Conservation (phyloP, 2,797 vertebrate genomes). For the Astyanax mexicanus region DNA sequence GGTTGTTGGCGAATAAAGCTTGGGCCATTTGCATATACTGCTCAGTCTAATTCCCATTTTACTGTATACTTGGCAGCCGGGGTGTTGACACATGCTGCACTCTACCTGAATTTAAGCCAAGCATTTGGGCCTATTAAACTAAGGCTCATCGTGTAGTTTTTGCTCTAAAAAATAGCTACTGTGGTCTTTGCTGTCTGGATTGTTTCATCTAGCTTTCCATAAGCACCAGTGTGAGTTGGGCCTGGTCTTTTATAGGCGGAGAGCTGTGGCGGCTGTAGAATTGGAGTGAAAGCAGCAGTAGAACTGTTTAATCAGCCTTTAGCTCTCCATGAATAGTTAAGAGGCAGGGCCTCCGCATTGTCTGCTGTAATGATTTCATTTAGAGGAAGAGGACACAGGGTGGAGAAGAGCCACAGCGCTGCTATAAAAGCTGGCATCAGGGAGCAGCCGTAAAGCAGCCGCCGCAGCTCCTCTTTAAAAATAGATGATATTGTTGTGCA, state of each 20-base stretch:
- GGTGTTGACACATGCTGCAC: too few relatives aligned
- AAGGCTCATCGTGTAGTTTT: too few relatives aligned
- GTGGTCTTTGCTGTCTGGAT: neutral
- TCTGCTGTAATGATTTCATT: constrained; percentile 50
- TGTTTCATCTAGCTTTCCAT: neutral
- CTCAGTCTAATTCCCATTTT: too few relatives aligned
- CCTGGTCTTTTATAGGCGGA: constrained; percentile 21
- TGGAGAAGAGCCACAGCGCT: constrained; percentile 44
- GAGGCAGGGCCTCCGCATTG: constrained; percentile 39
- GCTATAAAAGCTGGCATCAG: constrained; percentile 44
- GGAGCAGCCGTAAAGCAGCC: constrained; percentile 44
- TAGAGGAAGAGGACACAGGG: constrained; percentile 43
- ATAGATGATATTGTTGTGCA: constrained; percentile 53
- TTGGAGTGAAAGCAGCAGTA: constrained; percentile 25
- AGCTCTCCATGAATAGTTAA: constrained; percentile 49
- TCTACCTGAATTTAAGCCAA: too few relatives aligned
- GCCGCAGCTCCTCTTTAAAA: constrained; percentile 51
- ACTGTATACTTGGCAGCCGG: too few relatives aligned
- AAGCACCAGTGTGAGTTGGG: constrained; percentile 8
- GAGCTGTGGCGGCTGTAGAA: constrained; percentile 39
- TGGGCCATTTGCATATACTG: too few relatives aligned
- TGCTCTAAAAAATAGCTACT: too few relatives aligned
- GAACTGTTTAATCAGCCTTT: constrained; percentile 46
- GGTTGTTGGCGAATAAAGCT: too few relatives aligned
- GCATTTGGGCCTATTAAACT: too few relatives aligned